Evolutionary conservation across 2,888 invertebrate species (phyloP), one percentile per base, ranked within the genome.

Genomic region (Euplagia quadripunctaria): DNA sequence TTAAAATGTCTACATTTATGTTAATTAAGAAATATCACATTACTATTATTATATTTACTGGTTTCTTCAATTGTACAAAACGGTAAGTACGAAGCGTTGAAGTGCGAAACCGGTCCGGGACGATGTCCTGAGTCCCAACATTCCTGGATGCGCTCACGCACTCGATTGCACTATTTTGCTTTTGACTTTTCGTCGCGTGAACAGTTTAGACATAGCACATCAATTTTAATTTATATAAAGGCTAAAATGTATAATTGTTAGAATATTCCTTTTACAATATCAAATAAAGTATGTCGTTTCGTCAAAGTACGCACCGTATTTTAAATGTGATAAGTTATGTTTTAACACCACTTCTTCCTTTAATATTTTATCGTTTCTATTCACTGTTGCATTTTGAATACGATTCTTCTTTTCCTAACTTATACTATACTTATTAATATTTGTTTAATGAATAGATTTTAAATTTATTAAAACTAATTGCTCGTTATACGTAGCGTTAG

Each of bases 41-140:
- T 73, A 31, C 31, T 31, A 82, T 81, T 81, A 82, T 78, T 76
- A 78, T 80, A 84, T 82, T 80, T 75, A 80, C 78, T 74, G 81
- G 79, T 82, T 82, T 83, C 79, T 78, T 79, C 74, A 80, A 78
- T 61, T 84, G 78, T 80, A 82, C 82, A 85, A 83, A 86, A 84
- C 83, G 77, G 86, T 80, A 87, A 87, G 85, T 78, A 76, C 71
- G 83, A 85, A 85, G 87, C 86, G 83, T 81, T 84, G 83, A 84
- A 85, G 82, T 82, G 81, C 82, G 85, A 88, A 93, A 94, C 94
- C 94, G 94, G 94, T 94, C 90, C 82, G 79, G 88, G 91, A 88
- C 93, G 92, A 92, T 89, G 94, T 93, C 93, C 93, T 89, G 88
- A 87, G 93, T 93, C 93, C 93, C 89, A 87, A 86, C 93, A 93